Evolutionary conservation across 2,888 invertebrate genomes (phyloP).

Genomic region (Hirtodrosophila duncani): DNA sequence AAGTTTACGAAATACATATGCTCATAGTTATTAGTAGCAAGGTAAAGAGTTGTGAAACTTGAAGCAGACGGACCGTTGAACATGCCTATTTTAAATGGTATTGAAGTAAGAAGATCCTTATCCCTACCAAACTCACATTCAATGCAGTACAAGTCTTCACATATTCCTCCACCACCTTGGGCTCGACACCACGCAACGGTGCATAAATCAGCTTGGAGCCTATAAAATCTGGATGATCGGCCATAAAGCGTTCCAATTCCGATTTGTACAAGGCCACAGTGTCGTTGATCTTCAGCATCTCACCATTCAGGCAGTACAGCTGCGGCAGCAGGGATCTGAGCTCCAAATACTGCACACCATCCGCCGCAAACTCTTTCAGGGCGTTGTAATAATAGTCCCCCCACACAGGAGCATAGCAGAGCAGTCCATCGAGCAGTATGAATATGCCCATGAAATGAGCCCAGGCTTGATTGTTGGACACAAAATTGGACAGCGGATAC

Average conservation of each 20-base stretch:
- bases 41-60: too few species aligned
- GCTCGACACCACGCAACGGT: conserved; percentile 80
- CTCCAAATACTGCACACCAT: conserved; percentile 85
- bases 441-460: conserved; percentile 81
- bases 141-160: conserved; percentile 73
- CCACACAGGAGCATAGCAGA: conserved; percentile 83
- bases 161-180: conserved; percentile 78
- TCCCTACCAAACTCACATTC: conserved; percentile 51
- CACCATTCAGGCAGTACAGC: conserved; percentile 83
- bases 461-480: conserved; percentile 82
- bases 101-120: too few species aligned
- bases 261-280: conserved; percentile 81
- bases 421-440: conserved; percentile 79
- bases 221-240: conserved; percentile 82
- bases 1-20: too few species aligned
- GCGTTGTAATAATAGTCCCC: conserved; percentile 83
- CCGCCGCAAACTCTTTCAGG: conserved; percentile 81
- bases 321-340: conserved; percentile 82
- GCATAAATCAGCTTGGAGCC: conserved; percentile 86
- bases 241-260: conserved; percentile 80
- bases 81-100: too few species aligned
- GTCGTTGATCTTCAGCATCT: conserved; percentile 79
- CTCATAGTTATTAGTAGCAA: too few species aligned
- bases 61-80: too few species aligned
- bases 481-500: conserved; percentile 79